A percentile compares a stretch with the other conserved stretches of the same genome.
Conservation (phyloP, 35 echinoderm and acorn worm genomes). For the Patiria miniata region DNA sequence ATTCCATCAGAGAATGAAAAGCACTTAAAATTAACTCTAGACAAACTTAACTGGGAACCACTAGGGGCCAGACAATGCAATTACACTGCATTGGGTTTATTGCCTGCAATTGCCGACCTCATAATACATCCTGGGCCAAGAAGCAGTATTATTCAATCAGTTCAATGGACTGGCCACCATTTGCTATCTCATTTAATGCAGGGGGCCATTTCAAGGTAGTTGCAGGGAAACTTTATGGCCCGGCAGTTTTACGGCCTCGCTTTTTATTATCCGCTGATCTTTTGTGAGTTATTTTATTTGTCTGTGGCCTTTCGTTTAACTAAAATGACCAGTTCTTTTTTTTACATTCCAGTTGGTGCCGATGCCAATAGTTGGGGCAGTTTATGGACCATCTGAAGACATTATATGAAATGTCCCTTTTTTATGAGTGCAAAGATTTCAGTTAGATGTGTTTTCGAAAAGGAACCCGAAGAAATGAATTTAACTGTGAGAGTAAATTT, state of each 20-base stretch:
- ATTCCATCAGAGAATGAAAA: too few relatives aligned
- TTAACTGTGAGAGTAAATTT: not conserved
- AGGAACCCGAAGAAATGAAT: not conserved
- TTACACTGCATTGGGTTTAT: too few relatives aligned
- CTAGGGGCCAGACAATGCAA: not conserved
- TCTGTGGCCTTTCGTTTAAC: conserved; percentile 14
- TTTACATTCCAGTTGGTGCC: conserved; percentile 9
- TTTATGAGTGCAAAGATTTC: not conserved
- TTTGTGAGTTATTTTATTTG: conserved; percentile 26
- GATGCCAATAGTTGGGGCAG: not conserved
- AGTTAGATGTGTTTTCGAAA: not conserved
- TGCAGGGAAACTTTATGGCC: not conserved
- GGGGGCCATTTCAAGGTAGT: conserved; percentile 21
- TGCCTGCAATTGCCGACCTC: too few relatives aligned
- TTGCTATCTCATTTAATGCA: conserved; percentile 3
- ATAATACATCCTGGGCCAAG: too few relatives aligned
- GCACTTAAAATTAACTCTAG: too few relatives aligned
- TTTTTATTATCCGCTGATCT: conserved; percentile 10
- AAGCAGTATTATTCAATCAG: too few relatives aligned
- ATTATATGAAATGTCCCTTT: not conserved
- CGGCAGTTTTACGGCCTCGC: conserved; percentile 2
- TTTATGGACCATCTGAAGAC: conserved; percentile 8
- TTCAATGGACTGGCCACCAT: too few relatives aligned
- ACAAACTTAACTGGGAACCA: too few relatives aligned
- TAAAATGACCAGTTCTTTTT: not conserved